A percentile compares a stretch with the other conserved stretches of the same genome.
Conservation (phyloP, 53 echinoderm and acorn worm genomes). For the Luidia sarsii region DNA sequence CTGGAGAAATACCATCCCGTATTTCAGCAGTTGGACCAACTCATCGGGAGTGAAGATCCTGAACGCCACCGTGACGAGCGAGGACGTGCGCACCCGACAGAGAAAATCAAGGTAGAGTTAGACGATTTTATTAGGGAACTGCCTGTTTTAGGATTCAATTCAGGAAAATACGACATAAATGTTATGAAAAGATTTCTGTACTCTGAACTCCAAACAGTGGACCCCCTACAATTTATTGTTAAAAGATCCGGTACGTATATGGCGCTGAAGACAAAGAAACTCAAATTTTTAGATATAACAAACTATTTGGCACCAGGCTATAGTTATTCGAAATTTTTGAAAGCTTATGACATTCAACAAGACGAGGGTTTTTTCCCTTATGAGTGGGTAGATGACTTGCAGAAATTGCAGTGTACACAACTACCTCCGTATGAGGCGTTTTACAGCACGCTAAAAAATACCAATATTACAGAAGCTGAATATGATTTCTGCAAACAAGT, state of each 20-base stretch:
- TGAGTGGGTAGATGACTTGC: too few species aligned
- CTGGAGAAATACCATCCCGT: neutral
- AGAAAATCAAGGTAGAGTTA: neutral
- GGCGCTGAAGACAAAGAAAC: neutral
- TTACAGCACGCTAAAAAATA: slow-evolving; percentile 14
- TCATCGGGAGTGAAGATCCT: too few species aligned
- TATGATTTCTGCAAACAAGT: slow-evolving; percentile 35
- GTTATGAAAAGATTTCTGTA: slow-evolving; percentile 21
- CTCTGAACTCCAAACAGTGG: neutral
- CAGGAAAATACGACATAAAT: slow-evolving; percentile 26
- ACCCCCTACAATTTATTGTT: neutral
- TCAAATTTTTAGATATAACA: too few species aligned
- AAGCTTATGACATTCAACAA: neutral
- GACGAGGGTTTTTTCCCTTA: slow-evolving; percentile 1
- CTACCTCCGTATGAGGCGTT: too few species aligned
- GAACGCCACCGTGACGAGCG: too few species aligned
- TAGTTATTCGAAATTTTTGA: too few species aligned
- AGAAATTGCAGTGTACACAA: neutral
- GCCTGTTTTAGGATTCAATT: slow-evolving; percentile 34
- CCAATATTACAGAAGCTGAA: slow-evolving; percentile 26
- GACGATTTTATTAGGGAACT: slow-evolving; percentile 9
- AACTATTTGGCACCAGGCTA: too few species aligned
- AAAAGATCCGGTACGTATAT: neutral
- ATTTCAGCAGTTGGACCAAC: neutral
- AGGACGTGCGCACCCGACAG: neutral